phyloP scores from a whole-genome alignment of 2,797 vertebrate genomes.

The Galagoides demidoff region DNA sequence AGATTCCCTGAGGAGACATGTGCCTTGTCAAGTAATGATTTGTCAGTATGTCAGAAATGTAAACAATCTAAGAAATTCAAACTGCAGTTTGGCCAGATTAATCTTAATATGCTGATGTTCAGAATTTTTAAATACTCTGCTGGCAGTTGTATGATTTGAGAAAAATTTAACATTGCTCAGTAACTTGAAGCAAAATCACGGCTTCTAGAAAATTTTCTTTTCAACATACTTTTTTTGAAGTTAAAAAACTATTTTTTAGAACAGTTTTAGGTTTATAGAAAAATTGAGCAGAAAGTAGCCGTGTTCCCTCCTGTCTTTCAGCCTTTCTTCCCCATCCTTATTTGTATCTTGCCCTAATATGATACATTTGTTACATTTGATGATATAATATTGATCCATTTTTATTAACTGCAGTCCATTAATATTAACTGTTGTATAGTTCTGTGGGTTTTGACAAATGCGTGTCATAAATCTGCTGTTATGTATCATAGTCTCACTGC shows the following conservation, averaged over 20 bases:
- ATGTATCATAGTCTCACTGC: background rate
- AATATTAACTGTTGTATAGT: background rate
- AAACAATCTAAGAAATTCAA: slow-evolving; percentile 63
- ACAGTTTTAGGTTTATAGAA: background rate
- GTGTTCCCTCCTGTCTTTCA: background rate
- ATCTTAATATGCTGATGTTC: slow-evolving; percentile 1
- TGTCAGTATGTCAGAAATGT: slow-evolving; percentile 59
- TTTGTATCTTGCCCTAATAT: background rate
- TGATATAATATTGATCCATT: background rate
- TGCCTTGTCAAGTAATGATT: slow-evolving; percentile 8
- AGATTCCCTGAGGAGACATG: slow-evolving; percentile 15
- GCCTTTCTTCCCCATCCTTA: too few relatives aligned
- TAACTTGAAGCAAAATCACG: slow-evolving; percentile 21
- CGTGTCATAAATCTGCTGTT: background rate
- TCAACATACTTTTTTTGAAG: background rate
- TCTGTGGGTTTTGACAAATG: background rate
- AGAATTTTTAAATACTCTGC: slow-evolving; percentile 7
- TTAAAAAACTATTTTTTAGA: background rate
- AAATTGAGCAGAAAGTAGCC: background rate
- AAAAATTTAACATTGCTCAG: background rate
- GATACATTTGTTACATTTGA: background rate
- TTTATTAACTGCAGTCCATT: background rate
- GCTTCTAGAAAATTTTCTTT: background rate
- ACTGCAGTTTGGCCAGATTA: slow-evolving; percentile 35
- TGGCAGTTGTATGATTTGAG: background rate